Evolutionary conservation across 2,797 vertebrate genomes (phyloP).

Genomic region (Tiaroga cobitis): DNA sequence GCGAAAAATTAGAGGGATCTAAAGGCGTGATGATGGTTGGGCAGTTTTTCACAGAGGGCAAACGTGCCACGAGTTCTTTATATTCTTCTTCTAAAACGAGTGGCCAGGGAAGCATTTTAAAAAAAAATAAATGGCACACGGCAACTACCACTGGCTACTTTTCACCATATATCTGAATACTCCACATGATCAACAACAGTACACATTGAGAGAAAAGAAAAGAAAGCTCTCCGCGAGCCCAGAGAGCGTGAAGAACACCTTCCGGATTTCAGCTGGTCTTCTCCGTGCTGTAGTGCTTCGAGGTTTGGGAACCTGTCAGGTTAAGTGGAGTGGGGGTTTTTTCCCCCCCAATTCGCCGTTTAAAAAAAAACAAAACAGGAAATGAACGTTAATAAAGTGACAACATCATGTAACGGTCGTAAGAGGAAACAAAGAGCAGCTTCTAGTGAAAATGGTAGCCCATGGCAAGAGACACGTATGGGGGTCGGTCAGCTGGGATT

Average conservation of each 20-base stretch:
- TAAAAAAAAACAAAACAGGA: constrained; percentile 53
- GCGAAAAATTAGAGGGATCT: constrained; percentile 83
- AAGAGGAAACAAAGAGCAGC: constrained; percentile 79
- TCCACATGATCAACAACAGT: constrained; percentile 91
- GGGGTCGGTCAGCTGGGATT: constrained; percentile 73
- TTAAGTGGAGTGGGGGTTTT: constrained; percentile 28
- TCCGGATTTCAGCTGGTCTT: constrained; percentile 62
- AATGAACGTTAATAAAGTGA: constrained; percentile 67
- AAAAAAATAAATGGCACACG: constrained; percentile 86
- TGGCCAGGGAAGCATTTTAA: constrained; percentile 70
- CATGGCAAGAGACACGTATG: constrained; percentile 69
- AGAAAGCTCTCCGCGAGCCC: constrained; percentile 67
- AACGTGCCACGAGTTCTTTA: constrained; percentile 72
- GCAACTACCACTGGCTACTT: constrained; percentile 96
- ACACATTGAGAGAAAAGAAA: constrained; percentile 84
- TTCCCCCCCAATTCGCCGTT: constrained; percentile 34
- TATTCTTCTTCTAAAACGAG: constrained; percentile 78
- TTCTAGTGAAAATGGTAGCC: constrained; percentile 82
- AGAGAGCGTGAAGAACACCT: constrained; percentile 65
- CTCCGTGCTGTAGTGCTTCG: constrained; percentile 89
- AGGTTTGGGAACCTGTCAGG: constrained; percentile 74
- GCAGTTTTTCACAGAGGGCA: constrained; percentile 82
- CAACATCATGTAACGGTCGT: constrained; percentile 59
- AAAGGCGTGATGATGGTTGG: constrained; percentile 82
- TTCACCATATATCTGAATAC: constrained; percentile 93